Evolutionary conservation across 2,888 invertebrate species (phyloP), one percentile per base, ranked within the genome.

Genomic region (Chaetoderma sp.): DNA sequence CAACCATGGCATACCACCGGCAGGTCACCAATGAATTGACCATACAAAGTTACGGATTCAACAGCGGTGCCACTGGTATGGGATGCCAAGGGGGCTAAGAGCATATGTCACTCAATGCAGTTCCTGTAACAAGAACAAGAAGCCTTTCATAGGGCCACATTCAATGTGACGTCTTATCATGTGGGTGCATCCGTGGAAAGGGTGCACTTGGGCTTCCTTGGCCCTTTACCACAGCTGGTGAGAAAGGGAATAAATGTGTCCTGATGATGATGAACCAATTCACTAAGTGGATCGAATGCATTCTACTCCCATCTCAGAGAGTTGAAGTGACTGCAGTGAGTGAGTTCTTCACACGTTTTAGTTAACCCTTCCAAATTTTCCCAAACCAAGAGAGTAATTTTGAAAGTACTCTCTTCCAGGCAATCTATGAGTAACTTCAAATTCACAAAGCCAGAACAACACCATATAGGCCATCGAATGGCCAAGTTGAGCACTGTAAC

Each of bases 331-430:
- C 23, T 18, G 33, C 39, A 8, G 16, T 56, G n/a, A 39, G 39
- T 21, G 39, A 16, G 28, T 56, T 56, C 23, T n/a, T 56, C 16
- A 25, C 36, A 32, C 32, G 56, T 13, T 56, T 56, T 39, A 39
- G 56, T 8, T 56, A 16, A 5, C 56, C 56, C 13, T 18, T 56
- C 39, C 6, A 60, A 28, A 60, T 28, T 21, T 42, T 45, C 60
- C 27, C 60, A 16, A 59, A 60, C 25, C 60, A 60, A 32, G 60
- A 59, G 23, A 52, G 28, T 10, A 52, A 61, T 23, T 62, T 60
- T 62, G 60, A 60, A 16, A 23, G 50, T 21, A 30, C 16, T 25
- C 30, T 60, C 25, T 62, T 60, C 25, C 13, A n/a, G 21, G 60
- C 50, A 10, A 25, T 62, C 13, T 60, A 59, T 60, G 23, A 60